These are phyloP conservation scores for Ectropis grisescens DNA, from an alignment of 1,140 invertebrate genomes.

Conservation along the genomic window DNA sequence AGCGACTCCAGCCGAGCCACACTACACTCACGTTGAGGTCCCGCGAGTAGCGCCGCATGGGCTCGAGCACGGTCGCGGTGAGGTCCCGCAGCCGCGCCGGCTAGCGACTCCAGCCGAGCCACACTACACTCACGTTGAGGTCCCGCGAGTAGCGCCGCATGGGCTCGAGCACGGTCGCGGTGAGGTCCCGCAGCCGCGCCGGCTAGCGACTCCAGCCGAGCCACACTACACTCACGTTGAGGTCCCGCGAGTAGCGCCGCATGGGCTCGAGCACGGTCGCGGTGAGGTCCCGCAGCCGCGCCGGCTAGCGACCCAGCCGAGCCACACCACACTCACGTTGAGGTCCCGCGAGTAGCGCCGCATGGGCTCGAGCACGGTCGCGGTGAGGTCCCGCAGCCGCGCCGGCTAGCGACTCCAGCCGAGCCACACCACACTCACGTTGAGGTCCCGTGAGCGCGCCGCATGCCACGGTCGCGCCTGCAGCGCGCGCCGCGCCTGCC, in stretches of 20 bases:
- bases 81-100: constrained; percentile 30
- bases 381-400: constrained; percentile 21
- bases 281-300: constrained; percentile 36
- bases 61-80: constrained; percentile 36
- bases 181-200: constrained; percentile 36
- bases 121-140: constrained; percentile 70
- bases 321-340: constrained; percentile 68
- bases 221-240: constrained; percentile 71
- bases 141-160: constrained; percentile 65
- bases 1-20: not conserved
- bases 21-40: constrained; percentile 69
- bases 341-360: constrained; percentile 69
- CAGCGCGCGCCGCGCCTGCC: constrained; percentile 20
- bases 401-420: no score
- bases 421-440: no score
- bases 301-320: no score
- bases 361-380: constrained; percentile 43
- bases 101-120: not conserved
- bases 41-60: constrained; percentile 62
- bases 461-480: constrained; percentile 42
- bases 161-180: constrained; percentile 36
- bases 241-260: constrained; percentile 66
- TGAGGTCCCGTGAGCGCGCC: constrained; percentile 66
- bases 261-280: constrained; percentile 37
- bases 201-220: no score